Percentiles rank a stretch among this genome's conserved stretches.
These are phyloP conservation scores for Arremon brunneinucha DNA, from an alignment of 2,797 vertebrate genomes.

Conservation along the genomic window DNA sequence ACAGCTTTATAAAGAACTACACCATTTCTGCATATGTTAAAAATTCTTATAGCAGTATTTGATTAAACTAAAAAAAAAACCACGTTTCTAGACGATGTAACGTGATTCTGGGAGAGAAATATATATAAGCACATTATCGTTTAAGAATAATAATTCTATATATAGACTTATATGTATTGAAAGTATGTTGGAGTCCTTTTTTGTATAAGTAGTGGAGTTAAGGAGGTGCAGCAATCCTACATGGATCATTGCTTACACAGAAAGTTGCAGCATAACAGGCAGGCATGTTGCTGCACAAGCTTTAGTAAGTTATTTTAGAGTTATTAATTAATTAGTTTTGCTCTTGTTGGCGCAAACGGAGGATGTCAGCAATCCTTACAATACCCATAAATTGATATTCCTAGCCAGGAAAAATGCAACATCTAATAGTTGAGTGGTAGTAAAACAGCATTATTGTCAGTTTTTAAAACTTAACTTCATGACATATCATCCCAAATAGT, in stretches of 20 bases:
- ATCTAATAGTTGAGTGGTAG: background rate
- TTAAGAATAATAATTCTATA: background rate
- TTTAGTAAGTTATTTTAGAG: background rate
- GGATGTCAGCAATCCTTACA: background rate
- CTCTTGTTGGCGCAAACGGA: background rate
- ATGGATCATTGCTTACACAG: background rate
- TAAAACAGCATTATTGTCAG: background rate
- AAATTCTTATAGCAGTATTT: background rate
- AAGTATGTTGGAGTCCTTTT: background rate
- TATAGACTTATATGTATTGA: no score
- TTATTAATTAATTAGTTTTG: background rate
- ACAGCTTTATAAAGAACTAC: background rate
- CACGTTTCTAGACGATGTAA: background rate
- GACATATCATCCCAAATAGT: background rate
- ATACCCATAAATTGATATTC: background rate
- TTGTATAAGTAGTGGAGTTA: background rate
- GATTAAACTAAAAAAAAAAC: background rate
- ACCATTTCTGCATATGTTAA: background rate
- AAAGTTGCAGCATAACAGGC: background rate
- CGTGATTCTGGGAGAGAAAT: background rate
- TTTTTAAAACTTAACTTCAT: background rate
- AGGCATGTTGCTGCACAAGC: background rate
- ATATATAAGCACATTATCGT: background rate
- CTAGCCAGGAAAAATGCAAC: background rate
- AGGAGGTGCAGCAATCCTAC: accelerated